Conservation (phyloP, 2,113 vertebrate species). For the Tilapia sparmanii region DNA sequence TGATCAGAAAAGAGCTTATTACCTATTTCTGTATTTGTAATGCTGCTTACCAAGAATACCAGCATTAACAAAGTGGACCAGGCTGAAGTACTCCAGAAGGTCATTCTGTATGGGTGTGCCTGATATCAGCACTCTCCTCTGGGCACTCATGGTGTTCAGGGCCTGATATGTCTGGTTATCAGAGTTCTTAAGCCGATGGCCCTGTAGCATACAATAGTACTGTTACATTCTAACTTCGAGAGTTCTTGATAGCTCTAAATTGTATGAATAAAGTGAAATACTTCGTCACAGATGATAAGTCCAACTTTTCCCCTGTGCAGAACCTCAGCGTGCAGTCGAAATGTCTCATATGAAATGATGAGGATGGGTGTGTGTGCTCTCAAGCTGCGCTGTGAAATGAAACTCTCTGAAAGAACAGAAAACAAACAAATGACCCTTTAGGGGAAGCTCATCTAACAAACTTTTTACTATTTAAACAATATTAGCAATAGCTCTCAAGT, state of each 20-base stretch:
- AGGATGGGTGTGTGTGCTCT: constrained; percentile 87
- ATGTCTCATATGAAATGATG: constrained; percentile 96
- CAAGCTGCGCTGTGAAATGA: constrained; percentile 85
- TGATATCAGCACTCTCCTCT: constrained; percentile 89
- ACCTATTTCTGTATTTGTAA: background rate
- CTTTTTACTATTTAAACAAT: background rate
- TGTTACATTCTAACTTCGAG: background rate
- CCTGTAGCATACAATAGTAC: constrained; percentile 60
- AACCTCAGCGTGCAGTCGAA: constrained; percentile 84
- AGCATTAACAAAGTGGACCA: constrained; percentile 94
- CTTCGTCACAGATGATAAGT: constrained; percentile 95
- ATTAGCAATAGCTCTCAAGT: background rate
- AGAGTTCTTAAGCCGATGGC: constrained; percentile 94
- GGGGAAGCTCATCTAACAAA: background rate
- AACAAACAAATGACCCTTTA: background rate
- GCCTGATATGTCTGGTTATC: constrained; percentile 98
- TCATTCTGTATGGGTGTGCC: constrained; percentile 98
- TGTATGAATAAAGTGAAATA: constrained; percentile 12
- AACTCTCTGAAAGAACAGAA: constrained; percentile 71
- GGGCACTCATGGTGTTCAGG: constrained; percentile 83
- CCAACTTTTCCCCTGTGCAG: constrained; percentile 88
- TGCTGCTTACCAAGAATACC: constrained; percentile 86
- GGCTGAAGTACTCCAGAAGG: constrained; percentile 94
- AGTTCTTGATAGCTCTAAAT: background rate
- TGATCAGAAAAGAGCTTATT: background rate